Conservation (phyloP, 1,140 invertebrate genomes). For the Tetraneura akinire region DNA sequence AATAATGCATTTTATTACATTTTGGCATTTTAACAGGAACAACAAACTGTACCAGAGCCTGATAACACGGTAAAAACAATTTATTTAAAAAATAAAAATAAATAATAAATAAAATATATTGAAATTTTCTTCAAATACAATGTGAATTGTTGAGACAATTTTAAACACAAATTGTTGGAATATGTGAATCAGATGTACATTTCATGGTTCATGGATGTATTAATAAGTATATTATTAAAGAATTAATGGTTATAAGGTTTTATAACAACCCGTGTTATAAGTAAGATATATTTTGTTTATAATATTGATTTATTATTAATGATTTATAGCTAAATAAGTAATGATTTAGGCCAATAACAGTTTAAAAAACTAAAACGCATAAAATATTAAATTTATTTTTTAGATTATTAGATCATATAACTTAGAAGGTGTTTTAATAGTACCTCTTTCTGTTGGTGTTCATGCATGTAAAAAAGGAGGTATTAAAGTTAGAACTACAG, state of each 20-base stretch:
- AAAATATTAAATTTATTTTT: slow-evolving; percentile 54
- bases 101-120: slow-evolving; percentile 3
- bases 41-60: slow-evolving; percentile 69
- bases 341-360: no score
- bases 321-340: no score
- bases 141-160: no score
- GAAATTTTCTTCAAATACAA: slow-evolving; percentile 88
- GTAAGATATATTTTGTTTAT: no score
- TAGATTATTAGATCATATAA: slow-evolving; percentile 86
- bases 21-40: slow-evolving; percentile 64
- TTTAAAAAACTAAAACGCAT: no score
- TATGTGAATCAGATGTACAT: slow-evolving; percentile 86
- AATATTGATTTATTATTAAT: no score
- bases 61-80: slow-evolving; percentile 63
- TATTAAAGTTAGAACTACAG: slow-evolving; percentile 71
- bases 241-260: slow-evolving; percentile 90
- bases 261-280: no score
- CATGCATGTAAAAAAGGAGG: slow-evolving; percentile 84
- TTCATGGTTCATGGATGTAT: slow-evolving; percentile 83
- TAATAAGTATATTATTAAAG: slow-evolving; percentile 76
- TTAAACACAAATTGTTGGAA: no score
- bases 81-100: no score
- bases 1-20: not conserved
- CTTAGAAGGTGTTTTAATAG: slow-evolving; percentile 86
- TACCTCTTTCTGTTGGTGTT: slow-evolving; percentile 91